phyloP scores from a whole-genome alignment of 2,113 vertebrate genomes.

The Natator depressus region DNA sequence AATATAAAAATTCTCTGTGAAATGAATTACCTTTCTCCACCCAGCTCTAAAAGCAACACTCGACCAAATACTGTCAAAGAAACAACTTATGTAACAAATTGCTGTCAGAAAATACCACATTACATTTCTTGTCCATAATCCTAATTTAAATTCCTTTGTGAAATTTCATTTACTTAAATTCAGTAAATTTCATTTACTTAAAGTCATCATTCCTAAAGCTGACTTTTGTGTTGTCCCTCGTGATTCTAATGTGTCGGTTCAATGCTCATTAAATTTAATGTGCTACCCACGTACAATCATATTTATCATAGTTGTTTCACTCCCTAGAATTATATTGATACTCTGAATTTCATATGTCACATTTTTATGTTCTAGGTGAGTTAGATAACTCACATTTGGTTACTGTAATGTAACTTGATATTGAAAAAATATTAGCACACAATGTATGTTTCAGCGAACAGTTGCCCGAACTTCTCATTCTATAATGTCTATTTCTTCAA shows the following conservation, averaged over 20 bases:
- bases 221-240: constrained; percentile 1
- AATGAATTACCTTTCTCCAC: neutral
- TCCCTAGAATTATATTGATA: neutral
- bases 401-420: neutral
- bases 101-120: neutral
- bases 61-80: neutral
- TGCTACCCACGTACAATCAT: neutral
- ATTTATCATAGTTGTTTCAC: neutral
- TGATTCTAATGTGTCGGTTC: neutral
- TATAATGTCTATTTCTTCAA: neutral
- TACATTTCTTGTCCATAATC: neutral
- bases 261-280: neutral
- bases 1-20: neutral
- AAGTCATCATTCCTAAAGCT: neutral
- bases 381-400: neutral
- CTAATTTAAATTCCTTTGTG: neutral
- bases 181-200: neutral
- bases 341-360: neutral
- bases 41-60: neutral
- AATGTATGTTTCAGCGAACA: neutral
- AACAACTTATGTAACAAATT: neutral
- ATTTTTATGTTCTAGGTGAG: neutral
- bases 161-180: neutral
- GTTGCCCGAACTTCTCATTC: neutral
- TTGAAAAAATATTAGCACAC: neutral